Percentiles rank a stretch among this genome's conserved stretches.
phyloP scores from a whole-genome alignment of 2,797 vertebrate species.

The Crossoptilon crossoptilon region DNA sequence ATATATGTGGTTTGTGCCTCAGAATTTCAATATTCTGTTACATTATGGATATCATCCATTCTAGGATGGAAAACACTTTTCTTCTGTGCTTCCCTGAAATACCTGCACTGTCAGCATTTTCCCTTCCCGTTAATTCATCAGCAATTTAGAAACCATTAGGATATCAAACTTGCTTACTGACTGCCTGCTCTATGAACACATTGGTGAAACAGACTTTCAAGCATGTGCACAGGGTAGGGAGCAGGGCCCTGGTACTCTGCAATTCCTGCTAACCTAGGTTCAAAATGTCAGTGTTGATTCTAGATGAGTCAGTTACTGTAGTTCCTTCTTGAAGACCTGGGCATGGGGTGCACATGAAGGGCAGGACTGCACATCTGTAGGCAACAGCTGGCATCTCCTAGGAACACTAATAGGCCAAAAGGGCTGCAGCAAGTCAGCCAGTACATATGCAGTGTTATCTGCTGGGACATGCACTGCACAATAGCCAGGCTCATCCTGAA shows the following conservation, averaged over 20 bases:
- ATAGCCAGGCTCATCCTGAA: background rate
- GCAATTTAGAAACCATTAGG: slow-evolving; percentile 19
- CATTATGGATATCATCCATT: background rate
- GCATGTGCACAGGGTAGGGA: accelerated
- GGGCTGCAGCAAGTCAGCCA: background rate
- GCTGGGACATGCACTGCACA: background rate
- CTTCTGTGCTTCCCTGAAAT: background rate
- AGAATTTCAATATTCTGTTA: background rate
- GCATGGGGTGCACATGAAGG: background rate
- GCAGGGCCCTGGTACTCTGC: background rate
- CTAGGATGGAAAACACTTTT: background rate
- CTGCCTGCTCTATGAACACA: background rate
- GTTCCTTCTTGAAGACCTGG: background rate
- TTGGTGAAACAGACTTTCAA: background rate
- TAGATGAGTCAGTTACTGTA: background rate
- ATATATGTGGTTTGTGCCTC: background rate
- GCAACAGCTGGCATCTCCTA: background rate
- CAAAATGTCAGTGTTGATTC: background rate
- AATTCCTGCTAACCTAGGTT: background rate
- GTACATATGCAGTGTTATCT: background rate
- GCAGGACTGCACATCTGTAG: background rate
- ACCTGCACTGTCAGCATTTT: slow-evolving; percentile 29
- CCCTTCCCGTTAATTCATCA: background rate
- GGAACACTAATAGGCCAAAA: background rate
- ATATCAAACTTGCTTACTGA: slow-evolving; percentile 2